Conservation (phyloP, 30 jellyfish, hydroid and myxozoan species). For the Hydractinia echinata region DNA sequence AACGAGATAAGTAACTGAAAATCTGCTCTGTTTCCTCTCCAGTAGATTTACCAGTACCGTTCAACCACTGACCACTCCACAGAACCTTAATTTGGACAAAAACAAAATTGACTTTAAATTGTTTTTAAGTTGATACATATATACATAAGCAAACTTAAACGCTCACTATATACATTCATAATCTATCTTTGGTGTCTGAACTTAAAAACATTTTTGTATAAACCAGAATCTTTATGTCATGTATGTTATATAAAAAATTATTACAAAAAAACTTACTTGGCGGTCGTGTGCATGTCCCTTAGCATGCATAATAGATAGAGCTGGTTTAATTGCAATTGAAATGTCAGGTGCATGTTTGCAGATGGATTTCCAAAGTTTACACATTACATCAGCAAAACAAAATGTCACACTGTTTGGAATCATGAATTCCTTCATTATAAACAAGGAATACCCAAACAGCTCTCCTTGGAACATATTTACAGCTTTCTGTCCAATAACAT, state of each 20-base stretch:
- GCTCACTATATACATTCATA: too few relatives aligned
- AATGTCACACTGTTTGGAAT: conserved; percentile 1
- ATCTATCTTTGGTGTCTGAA: too few relatives aligned
- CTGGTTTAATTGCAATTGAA: conserved; percentile 32
- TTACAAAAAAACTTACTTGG: conserved; percentile 5
- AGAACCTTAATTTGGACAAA: conserved; percentile 25
- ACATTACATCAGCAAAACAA: conserved; percentile 30
- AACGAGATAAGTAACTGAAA: conserved; percentile 10
- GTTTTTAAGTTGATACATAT: too few relatives aligned
- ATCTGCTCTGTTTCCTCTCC: conserved; percentile 7
- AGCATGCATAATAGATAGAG: conserved; percentile 36
- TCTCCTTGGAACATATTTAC: conserved; percentile 44
- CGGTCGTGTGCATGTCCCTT: conserved; percentile 39
- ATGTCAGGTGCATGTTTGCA: conserved; percentile 28
- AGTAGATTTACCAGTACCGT: background rate
- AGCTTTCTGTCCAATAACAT: conserved; percentile 27
- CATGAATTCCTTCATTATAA: conserved; percentile 2
- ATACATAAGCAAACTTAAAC: too few relatives aligned
- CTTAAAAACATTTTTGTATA: too few relatives aligned
- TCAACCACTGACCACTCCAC: conserved; percentile 29
- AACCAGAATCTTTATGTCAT: too few relatives aligned
- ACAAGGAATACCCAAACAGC: conserved; percentile 28
- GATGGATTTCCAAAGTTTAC: conserved; percentile 40
- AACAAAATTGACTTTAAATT: background rate
- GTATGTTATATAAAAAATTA: background rate